phyloP scores from a whole-genome alignment of 2,888 invertebrate genomes.

The Agelastica alni region DNA sequence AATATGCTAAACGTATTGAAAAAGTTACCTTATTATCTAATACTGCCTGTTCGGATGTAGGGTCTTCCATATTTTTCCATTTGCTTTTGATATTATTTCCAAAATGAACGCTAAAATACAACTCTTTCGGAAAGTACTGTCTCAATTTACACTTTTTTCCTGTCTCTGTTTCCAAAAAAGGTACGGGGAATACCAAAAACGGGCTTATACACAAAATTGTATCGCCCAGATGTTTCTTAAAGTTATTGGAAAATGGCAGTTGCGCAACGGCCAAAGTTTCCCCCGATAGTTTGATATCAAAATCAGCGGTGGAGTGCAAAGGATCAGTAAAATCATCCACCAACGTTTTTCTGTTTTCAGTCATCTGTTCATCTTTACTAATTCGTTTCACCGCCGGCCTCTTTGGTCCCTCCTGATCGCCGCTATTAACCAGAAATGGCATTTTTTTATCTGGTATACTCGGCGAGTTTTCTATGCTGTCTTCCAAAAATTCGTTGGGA shows the following conservation, averaged over 20 bases:
- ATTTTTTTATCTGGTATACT: slow-evolving; percentile 33
- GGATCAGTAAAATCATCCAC: slow-evolving; percentile 86
- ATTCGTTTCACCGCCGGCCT: slow-evolving; percentile 47
- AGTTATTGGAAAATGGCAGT: slow-evolving; percentile 67
- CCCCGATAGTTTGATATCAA: slow-evolving; percentile 35
- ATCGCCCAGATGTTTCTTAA: slow-evolving; percentile 75
- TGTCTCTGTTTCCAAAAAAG: slow-evolving; percentile 84
- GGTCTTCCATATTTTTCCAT: slow-evolving; percentile 38
- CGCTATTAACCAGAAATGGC: background rate
- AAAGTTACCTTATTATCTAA: slow-evolving; percentile 35
- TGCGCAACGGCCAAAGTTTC: slow-evolving; percentile 59
- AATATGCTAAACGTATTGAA: background rate
- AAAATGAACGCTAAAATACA: slow-evolving; percentile 72
- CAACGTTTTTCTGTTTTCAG: slow-evolving; percentile 57
- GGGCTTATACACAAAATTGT: slow-evolving; percentile 84
- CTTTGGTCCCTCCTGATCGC: slow-evolving; percentile 7
- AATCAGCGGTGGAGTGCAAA: slow-evolving; percentile 57
- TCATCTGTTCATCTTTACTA: slow-evolving; percentile 24
- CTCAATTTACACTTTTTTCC: slow-evolving; percentile 77
- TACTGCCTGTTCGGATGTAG: slow-evolving; percentile 15
- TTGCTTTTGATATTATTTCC: slow-evolving; percentile 37
- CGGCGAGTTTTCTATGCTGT: slow-evolving; percentile 54
- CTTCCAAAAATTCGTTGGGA: slow-evolving; percentile 57
- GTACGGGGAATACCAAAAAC: slow-evolving; percentile 79
- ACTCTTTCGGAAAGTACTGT: slow-evolving; percentile 71